phyloP scores from a whole-genome alignment of 37 sponge, comb jelly and placozoan species.

The Diacarnus erythraeanus region DNA sequence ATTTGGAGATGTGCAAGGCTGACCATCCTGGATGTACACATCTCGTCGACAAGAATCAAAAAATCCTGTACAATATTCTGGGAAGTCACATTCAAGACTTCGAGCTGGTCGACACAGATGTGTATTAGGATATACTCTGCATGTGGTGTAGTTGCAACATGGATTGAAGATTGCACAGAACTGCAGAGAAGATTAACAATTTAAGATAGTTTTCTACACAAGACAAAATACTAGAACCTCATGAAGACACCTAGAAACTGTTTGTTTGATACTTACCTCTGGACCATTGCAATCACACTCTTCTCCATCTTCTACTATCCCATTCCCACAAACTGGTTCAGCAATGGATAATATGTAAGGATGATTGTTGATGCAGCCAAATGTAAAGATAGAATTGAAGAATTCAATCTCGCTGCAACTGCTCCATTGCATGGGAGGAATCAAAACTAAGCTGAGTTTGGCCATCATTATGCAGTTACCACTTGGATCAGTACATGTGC shows the following conservation, averaged over 20 bases:
- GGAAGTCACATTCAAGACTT: slow-evolving; percentile 40
- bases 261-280: slow-evolving; percentile 47
- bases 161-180: slow-evolving; percentile 51
- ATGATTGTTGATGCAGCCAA: slow-evolving; percentile 29
- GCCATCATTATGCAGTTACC: slow-evolving; percentile 47
- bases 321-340: slow-evolving; percentile 75
- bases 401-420: slow-evolving; percentile 19
- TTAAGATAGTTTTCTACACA: not conserved
- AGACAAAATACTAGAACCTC: not conserved
- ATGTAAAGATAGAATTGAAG: not conserved
- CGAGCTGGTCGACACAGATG: slow-evolving; percentile 35
- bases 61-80: slow-evolving; percentile 59
- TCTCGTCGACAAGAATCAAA: slow-evolving; percentile 53
- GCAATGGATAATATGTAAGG: slow-evolving; percentile 17
- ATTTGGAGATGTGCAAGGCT: slow-evolving; percentile 22
- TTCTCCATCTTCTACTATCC: slow-evolving; percentile 70
- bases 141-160: slow-evolving; percentile 79
- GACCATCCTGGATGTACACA: slow-evolving; percentile 37
- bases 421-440: slow-evolving; percentile 25
- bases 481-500: slow-evolving; percentile 34
- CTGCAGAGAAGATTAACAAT: not conserved
- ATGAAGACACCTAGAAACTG: too few species aligned
- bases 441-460: not conserved
- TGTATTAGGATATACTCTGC: slow-evolving; percentile 24
- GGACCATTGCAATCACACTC: slow-evolving; percentile 72